Base-by-base conservation (phyloP, 2,888 invertebrate genomes). In the Dermolepida albohirtum region DNA sequence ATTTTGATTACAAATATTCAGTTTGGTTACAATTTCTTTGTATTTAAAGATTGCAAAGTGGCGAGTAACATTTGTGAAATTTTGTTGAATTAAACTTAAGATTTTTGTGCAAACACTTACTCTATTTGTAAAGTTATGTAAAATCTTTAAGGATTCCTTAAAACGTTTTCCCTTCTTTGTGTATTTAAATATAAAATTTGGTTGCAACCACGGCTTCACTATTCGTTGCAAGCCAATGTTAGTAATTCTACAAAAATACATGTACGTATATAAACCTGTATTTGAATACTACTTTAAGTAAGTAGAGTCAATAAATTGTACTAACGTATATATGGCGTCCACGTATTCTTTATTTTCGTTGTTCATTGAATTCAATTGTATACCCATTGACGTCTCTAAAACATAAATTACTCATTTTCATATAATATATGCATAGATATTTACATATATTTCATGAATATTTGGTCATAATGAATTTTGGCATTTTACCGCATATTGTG, bases 321-420 rank as follows among this genome's bases (percentile, higher is more conserved):
- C 22, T 22, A 22, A 64, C 67, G 44, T 49, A 40, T 63, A 64
- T 12, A 67, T 55, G 8, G 52, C 59, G 17, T 64, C 51, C 22
- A 64, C 67, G 27, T 67, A 67, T 55, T 64, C 64, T 29, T 64
- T 55, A 7, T 67, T 54, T 22, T 52, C 54, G 22, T 54, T 29
- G 22, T 54, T 49, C 40, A 64, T 44, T 8, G 67, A 59, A 47
- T 64, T 52, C n/a, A 59, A n/a, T 55, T 67, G 39, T 16, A 67
- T 17, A 11, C 67, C 67, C 64, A 67, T 67, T 5, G 67, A 64
- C 51, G 67, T 64, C 39, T 67, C 67, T 67, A 16, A 43, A 49
- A 54, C 1, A 34, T 14, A 16, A 22, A 22, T 22, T 22, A 22
- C 22, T 22, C 22, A 22, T 22, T 22, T 22, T 22, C 22, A 22